Base-by-base conservation (phyloP, 2,113 vertebrate species). In the Dryoscopus gambensis region DNA sequence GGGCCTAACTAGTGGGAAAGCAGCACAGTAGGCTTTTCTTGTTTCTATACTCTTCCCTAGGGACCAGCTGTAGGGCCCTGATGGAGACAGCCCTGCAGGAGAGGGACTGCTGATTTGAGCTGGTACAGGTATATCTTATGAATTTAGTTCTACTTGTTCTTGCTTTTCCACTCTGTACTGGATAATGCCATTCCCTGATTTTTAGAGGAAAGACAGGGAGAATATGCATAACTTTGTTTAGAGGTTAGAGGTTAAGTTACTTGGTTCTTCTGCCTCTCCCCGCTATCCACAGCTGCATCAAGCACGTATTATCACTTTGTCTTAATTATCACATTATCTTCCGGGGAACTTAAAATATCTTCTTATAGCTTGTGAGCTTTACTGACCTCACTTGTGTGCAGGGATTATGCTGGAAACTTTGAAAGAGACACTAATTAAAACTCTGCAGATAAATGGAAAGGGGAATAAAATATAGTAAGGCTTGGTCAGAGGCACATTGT, bases 361-460 rank as follows among this genome's bases (percentile, higher is more conserved):
- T 25, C 4, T 76, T 73, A 47, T 64, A 27, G 47, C 9, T 93
- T 85, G n/a, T 60, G 28, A 88, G 46, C 25, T 71, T 90, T 78
- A 70, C 44, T 84, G 86, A 77, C 76, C 69, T 82, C 39, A 67
- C 49, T 85, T 79, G 10, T 7, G 4, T 84, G 60, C 42, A 87
- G 70, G 42, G n/a, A 86, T 89, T 88, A 70, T 56, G 23, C 57
- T 67, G 62, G 50, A 67, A 93, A 75, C 27, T 74, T 84, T 75
- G 50, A 86, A 86, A 92, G 31, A 90, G 35, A 67, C 5, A n/a
- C 39, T 90, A 75, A 77, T 90, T 94, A 90, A 92, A 94, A 70
- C 15, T 73, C 39, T 86, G 19, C 59, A 63, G 56, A 71, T 67
- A 93, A 90, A 89, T 78, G 30, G 68, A 63, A 92, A 44, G 6